These are phyloP conservation scores for Cepaea hortensis DNA, from an alignment of 2,888 invertebrate genomes.

Conservation along the genomic window DNA sequence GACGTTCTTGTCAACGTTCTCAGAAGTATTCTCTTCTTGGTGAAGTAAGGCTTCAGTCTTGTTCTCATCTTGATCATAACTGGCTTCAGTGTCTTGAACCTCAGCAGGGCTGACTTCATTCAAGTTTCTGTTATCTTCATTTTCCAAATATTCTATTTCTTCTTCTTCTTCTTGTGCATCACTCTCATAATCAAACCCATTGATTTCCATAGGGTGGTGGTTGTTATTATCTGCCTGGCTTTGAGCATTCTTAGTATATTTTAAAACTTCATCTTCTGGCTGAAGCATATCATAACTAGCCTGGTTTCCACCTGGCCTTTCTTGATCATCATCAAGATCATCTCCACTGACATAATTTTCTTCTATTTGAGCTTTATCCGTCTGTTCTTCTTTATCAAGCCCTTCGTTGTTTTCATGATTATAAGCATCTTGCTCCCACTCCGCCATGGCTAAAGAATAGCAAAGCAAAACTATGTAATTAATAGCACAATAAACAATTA, in stretches of 20 bases:
- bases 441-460: constrained; percentile 24
- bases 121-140: too few species aligned
- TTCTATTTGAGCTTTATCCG: neutral
- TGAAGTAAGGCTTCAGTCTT: neutral
- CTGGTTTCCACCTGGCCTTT: neutral
- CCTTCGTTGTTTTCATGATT: neutral
- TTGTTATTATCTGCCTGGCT: neutral
- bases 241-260: neutral
- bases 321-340: neutral
- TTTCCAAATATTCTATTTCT: neutral
- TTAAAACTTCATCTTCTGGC: neutral
- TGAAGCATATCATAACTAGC: neutral
- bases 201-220: too few species aligned
- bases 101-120: too few species aligned
- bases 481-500: neutral
- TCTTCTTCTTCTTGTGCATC: neutral
- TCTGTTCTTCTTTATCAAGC: neutral
- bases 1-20: neutral
- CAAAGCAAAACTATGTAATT: neutral
- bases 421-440: constrained; percentile 9
- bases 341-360: neutral
- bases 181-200: neutral
- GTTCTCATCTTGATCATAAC: neutral
- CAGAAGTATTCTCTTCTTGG: neutral
- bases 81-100: neutral